Conservation (phyloP, 2,113 vertebrate genomes). For the Galbula dea region DNA sequence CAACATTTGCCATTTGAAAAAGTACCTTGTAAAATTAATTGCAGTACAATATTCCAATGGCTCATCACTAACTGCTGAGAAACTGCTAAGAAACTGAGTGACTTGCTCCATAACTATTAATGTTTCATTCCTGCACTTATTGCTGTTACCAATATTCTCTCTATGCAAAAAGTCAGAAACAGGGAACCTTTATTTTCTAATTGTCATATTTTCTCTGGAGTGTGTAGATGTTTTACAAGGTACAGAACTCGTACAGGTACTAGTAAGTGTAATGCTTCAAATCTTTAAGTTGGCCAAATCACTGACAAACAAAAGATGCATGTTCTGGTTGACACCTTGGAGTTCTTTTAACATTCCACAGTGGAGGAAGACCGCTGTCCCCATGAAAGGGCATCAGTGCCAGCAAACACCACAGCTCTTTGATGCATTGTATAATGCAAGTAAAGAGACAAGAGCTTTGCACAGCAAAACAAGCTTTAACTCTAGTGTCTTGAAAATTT, state of each 20-base stretch:
- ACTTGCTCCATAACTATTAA: background rate
- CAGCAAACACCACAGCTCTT: background rate
- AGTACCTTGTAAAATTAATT: background rate
- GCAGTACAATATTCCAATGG: background rate
- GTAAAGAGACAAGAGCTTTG: background rate
- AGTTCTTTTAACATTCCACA: background rate
- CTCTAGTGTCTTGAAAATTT: background rate
- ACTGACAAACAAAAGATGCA: background rate
- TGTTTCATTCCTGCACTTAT: background rate
- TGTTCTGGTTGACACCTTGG: background rate
- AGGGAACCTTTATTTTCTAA: background rate
- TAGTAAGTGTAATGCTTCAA: background rate
- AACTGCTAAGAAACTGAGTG: background rate
- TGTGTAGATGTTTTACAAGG: background rate
- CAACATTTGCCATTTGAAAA: background rate
- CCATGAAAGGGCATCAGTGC: background rate
- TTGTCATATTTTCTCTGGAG: background rate
- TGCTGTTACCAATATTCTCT: background rate
- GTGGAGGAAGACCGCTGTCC: background rate
- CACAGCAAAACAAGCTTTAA: background rate
- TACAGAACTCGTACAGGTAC: background rate
- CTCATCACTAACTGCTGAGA: background rate
- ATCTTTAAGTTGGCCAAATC: background rate
- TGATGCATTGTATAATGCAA: rapidly evolving
- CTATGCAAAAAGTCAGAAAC: background rate